These are phyloP conservation scores for Jacana jacana DNA, from an alignment of 2,113 vertebrate species.

Conservation along the genomic window DNA sequence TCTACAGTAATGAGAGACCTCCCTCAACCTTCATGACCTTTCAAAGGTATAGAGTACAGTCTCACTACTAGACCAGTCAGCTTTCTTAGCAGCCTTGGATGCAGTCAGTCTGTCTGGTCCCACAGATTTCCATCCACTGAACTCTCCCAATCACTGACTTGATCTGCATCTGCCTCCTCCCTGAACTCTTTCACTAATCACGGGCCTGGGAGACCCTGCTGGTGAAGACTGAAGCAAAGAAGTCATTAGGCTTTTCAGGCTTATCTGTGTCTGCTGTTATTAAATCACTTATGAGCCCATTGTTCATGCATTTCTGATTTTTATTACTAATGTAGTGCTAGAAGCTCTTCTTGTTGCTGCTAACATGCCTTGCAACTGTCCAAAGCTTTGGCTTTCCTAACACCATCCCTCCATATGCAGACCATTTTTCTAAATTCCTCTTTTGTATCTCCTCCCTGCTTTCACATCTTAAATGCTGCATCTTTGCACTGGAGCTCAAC, in stretches of 20 bases:
- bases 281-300: neutral
- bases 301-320: neutral
- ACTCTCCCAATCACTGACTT: neutral
- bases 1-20: neutral
- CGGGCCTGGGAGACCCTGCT: neutral
- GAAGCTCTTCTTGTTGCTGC: neutral
- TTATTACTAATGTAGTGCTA: neutral
- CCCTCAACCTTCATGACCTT: neutral
- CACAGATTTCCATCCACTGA: neutral
- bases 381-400: neutral
- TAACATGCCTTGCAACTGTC: neutral
- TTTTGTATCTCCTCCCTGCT: neutral
- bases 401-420: accelerated
- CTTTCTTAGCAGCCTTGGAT: neutral
- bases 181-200: neutral
- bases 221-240: neutral
- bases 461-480: neutral
- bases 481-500: neutral
- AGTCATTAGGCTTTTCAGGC: neutral
- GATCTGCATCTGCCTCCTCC: neutral
- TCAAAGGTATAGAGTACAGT: neutral
- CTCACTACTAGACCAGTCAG: neutral
- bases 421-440: neutral
- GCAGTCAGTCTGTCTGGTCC: neutral
- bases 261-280: neutral